Conservation (phyloP, 2,888 invertebrate genomes). For the Athetis lepigone region DNA sequence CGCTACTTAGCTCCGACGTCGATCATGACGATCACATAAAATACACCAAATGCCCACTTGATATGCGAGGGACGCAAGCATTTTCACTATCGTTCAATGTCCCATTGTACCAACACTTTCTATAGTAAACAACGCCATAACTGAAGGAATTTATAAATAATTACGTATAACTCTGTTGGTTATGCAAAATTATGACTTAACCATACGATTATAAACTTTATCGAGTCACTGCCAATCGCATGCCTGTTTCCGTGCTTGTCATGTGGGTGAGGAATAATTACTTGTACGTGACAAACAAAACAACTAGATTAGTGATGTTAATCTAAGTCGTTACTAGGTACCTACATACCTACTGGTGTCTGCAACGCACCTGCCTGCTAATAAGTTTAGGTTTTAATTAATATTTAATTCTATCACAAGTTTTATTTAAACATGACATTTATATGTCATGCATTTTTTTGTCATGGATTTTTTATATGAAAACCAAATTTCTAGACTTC, state of each 20-base stretch:
- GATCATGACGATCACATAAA: conserved; percentile 64
- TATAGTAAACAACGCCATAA: conserved; percentile 80
- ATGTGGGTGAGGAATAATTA: conserved; percentile 59
- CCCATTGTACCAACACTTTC: conserved; percentile 85
- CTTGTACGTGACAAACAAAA: conserved; percentile 53
- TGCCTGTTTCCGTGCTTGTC: conserved; percentile 44
- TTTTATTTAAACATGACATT: no score
- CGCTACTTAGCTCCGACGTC: conserved; percentile 51
- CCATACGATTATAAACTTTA: conserved; percentile 52
- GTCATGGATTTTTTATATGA: no score
- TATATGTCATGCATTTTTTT: no score
- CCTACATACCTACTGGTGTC: background rate
- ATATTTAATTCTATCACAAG: conserved; percentile 6
- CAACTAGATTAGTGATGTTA: conserved; percentile 33
- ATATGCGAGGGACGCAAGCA: conserved; percentile 75
- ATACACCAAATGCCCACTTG: conserved; percentile 73
- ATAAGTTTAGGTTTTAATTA: conserved; percentile 23
- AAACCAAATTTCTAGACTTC: background rate
- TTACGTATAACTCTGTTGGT: conserved; percentile 66
- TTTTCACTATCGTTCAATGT: conserved; percentile 89
- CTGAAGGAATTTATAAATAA: conserved; percentile 69
- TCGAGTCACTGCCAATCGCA: conserved; percentile 26
- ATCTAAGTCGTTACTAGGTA: conserved; percentile 18
- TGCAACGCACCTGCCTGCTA: conserved; percentile 10
- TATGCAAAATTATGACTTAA: conserved; percentile 65